Percentiles rank a stretch among this genome's conserved stretches.
These are phyloP conservation scores for Helicoverpa assulta DNA, from an alignment of 2,888 invertebrate genomes.

Conservation along the genomic window DNA sequence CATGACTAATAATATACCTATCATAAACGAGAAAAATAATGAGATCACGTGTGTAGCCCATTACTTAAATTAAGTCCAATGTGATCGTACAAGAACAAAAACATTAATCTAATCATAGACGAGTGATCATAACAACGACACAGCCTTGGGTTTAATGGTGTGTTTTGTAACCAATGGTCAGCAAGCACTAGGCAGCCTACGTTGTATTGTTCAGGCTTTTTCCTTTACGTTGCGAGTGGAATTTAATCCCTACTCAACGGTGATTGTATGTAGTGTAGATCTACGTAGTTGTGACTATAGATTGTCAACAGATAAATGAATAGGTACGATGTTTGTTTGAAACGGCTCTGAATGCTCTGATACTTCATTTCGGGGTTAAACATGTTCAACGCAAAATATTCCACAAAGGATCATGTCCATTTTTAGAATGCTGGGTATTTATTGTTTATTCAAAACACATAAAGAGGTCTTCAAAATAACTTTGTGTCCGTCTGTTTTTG, in stretches of 20 bases:
- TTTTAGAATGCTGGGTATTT: not conserved
- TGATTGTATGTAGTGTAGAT: slow-evolving; percentile 10
- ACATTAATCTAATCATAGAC: slow-evolving; percentile 43
- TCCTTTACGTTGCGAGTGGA: slow-evolving; percentile 38
- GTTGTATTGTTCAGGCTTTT: slow-evolving; percentile 43
- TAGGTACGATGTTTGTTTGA: too few species aligned
- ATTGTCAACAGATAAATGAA: too few species aligned
- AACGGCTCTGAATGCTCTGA: too few species aligned
- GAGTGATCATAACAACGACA: slow-evolving; percentile 15
- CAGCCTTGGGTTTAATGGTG: slow-evolving; percentile 51
- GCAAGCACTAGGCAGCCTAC: slow-evolving; percentile 30
- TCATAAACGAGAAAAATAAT: too few species aligned
- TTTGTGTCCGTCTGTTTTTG: too few species aligned
- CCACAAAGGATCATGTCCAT: not conserved
- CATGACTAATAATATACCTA: too few species aligned
- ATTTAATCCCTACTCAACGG: slow-evolving; percentile 39
- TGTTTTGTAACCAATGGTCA: slow-evolving; percentile 32
- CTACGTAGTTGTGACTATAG: too few species aligned
- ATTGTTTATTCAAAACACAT: too few species aligned
- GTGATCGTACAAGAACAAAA: slow-evolving; percentile 11
- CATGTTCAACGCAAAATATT: not conserved
- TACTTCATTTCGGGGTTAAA: not conserved
- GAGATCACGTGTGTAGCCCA: too few species aligned
- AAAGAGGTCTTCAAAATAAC: not conserved
- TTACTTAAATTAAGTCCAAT: too few species aligned